Percentiles rank a stretch among this genome's conserved stretches.
phyloP scores from a whole-genome alignment of 2,113 vertebrate species.

The Loxodonta africana region DNA sequence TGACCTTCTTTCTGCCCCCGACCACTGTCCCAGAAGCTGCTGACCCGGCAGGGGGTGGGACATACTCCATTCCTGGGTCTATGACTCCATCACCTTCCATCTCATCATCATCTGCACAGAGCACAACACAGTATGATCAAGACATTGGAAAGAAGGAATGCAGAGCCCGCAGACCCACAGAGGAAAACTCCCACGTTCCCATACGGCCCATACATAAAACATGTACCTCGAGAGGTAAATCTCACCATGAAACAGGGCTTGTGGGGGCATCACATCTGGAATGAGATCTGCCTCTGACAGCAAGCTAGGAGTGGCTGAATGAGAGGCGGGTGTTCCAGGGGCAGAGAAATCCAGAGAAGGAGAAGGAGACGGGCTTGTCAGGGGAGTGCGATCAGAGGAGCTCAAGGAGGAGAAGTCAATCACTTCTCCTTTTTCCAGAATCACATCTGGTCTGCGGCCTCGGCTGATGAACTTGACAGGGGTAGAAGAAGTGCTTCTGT shows the following conservation, averaged over 20 bases:
- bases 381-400: conserved; percentile 96
- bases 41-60: conserved; percentile 90
- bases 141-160: not conserved
- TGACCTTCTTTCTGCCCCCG: conserved; percentile 92
- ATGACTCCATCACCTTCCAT: conserved; percentile 96
- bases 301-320: conserved; percentile 97
- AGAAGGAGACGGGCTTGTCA: conserved; percentile 97
- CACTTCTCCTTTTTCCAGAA: conserved; percentile 97
- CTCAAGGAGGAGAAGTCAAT: conserved; percentile 98
- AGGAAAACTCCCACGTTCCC: not conserved
- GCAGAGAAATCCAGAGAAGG: conserved; percentile 97
- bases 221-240: not conserved
- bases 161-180: not conserved
- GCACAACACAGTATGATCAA: conserved; percentile 64
- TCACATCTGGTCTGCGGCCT: conserved; percentile 89
- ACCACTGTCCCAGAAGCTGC: conserved; percentile 82
- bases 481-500: conserved; percentile 94
- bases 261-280: conserved; percentile 97
- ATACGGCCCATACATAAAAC: not conserved
- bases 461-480: conserved; percentile 92
- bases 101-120: conserved; percentile 95
- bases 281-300: conserved; percentile 98
- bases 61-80: conserved; percentile 97
- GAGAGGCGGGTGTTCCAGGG: conserved; percentile 96
- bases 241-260: conserved; percentile 97